phyloP scores from a whole-genome alignment of 2,888 invertebrate genomes.

The Biston betularia region DNA sequence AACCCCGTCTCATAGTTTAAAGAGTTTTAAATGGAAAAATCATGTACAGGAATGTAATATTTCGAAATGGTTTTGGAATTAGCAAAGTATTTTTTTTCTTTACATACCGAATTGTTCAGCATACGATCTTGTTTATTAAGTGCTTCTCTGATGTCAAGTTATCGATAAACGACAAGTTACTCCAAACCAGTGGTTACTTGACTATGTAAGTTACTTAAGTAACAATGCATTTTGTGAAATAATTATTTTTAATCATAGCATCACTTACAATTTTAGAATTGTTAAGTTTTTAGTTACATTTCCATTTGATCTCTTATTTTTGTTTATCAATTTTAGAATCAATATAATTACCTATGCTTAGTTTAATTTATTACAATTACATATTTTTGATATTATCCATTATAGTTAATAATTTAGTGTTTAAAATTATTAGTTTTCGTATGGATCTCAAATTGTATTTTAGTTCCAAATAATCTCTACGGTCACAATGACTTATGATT shows the following conservation, averaged over 20 bases:
- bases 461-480: constrained; percentile 81
- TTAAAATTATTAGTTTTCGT: constrained; percentile 53
- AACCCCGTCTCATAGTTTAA: no score
- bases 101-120: no score
- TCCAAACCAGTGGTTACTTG: constrained; percentile 22
- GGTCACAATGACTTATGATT: constrained; percentile 72
- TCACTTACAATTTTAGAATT: constrained; percentile 53
- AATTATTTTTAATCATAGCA: constrained; percentile 13
- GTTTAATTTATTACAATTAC: constrained; percentile 74
- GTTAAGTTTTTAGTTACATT: constrained; percentile 81
- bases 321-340: constrained; percentile 76
- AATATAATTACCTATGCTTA: constrained; percentile 56
- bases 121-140: constrained; percentile 6
- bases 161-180: not conserved
- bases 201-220: constrained; percentile 19
- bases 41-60: no score
- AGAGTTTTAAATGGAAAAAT: no score
- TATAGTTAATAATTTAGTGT: constrained; percentile 55
- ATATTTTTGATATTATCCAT: constrained; percentile 41
- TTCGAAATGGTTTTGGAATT: no score
- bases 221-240: constrained; percentile 29
- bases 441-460: constrained; percentile 81
- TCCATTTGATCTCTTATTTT: constrained; percentile 82
- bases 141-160: constrained; percentile 18
- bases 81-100: no score